Percentiles rank a stretch among this genome's conserved stretches.
Evolutionary conservation across 2,113 vertebrate genomes (phyloP).

Genomic region (Callipepla californica): DNA sequence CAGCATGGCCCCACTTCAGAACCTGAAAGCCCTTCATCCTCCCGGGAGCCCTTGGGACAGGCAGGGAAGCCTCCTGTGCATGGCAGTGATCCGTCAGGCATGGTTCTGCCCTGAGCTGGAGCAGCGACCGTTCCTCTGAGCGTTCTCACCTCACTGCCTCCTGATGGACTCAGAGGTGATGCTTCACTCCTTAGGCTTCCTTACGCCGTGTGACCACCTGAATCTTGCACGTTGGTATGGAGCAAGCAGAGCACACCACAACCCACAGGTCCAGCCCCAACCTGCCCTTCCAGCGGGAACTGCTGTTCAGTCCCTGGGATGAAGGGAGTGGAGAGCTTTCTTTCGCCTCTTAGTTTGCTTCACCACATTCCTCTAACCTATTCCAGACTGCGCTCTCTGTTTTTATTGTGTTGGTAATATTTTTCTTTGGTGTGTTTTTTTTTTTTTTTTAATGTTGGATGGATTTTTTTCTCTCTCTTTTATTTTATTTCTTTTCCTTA

Average conservation of each 20-base stretch:
- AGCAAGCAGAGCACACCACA: not conserved
- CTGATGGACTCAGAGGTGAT: not conserved
- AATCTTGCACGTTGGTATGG: not conserved
- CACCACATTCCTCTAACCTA: not conserved
- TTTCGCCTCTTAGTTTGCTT: not conserved
- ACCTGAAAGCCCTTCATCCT: not conserved
- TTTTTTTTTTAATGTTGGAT: not conserved
- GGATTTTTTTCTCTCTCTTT: not conserved
- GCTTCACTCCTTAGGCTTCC: not conserved
- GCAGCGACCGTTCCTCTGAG: not conserved
- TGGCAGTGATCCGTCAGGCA: accelerated
- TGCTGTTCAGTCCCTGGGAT: not conserved
- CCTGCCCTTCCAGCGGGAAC: not conserved
- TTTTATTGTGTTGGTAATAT: not conserved
- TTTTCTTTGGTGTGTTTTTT: not conserved
- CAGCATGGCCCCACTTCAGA: not conserved
- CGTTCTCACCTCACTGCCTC: not conserved
- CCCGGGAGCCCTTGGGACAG: not conserved
- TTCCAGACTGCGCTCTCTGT: not conserved
- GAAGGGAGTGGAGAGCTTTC: not conserved
- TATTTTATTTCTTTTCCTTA: not conserved
- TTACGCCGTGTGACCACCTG: not conserved
- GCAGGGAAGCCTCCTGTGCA: not conserved
- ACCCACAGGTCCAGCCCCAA: not conserved
- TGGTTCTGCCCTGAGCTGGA: not conserved